Conservation (phyloP, 2,797 vertebrate genomes). For the Pyrocephalus nanus region DNA sequence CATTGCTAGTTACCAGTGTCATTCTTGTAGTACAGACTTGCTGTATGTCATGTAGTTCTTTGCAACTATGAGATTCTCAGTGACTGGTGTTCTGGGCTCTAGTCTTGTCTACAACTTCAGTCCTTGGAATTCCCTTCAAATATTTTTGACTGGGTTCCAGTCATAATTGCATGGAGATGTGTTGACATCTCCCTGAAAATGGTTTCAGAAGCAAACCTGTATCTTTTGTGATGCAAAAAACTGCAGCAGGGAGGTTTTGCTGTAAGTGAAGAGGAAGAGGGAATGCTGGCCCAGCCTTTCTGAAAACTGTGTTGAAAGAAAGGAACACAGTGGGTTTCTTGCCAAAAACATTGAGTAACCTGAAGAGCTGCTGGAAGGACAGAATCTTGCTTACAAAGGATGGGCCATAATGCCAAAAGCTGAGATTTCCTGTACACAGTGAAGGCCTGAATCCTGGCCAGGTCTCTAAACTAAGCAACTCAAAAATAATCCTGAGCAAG, state of each 20-base stretch:
- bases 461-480: constrained; percentile 59
- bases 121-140: constrained; percentile 12
- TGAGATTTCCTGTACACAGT: constrained; percentile 54
- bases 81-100: neutral
- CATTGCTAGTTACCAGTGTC: neutral
- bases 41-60: neutral
- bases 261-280: neutral
- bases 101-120: constrained; percentile 1
- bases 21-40: neutral
- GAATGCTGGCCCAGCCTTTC: neutral
- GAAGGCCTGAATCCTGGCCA: constrained; percentile 49
- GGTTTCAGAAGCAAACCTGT: neutral
- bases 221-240: neutral
- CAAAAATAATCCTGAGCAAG: constrained; percentile 53
- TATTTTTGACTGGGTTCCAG: neutral
- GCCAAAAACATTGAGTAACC: constrained; percentile 35
- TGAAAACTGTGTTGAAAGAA: constrained; percentile 35
- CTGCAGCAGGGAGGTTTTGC: neutral
- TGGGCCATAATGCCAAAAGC: constrained; percentile 36
- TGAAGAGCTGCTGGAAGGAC: constrained; percentile 29
- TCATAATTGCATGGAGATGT: neutral
- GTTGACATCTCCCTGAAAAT: neutral
- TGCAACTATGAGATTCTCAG: neutral
- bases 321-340: neutral
- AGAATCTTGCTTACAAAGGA: constrained; percentile 48